These are phyloP conservation scores for Pao palembangensis DNA, from an alignment of 2,113 vertebrate genomes.

Conservation along the genomic window DNA sequence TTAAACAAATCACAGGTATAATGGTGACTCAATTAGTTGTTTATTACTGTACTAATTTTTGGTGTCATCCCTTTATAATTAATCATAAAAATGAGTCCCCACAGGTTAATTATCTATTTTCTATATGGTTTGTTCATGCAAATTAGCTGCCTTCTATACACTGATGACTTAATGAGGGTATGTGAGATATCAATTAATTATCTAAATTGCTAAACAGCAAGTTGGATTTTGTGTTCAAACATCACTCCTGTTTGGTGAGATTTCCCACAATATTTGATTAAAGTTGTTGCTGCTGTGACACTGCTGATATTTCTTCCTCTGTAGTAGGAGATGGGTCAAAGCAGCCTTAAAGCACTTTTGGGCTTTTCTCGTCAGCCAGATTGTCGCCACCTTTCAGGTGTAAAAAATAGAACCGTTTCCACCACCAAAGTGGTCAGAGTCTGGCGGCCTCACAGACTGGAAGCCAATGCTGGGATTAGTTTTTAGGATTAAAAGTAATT, in stretches of 20 bases:
- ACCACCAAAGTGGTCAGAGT: constrained; percentile 39
- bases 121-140: constrained; percentile 55
- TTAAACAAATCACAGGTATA: constrained; percentile 29
- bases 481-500: constrained; percentile 74
- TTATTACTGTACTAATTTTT: constrained; percentile 53
- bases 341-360: constrained; percentile 4
- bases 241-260: constrained; percentile 9
- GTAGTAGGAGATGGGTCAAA: constrained; percentile 4
- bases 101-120: constrained; percentile 62
- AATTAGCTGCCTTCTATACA: constrained; percentile 52
- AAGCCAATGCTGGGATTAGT: constrained; percentile 60
- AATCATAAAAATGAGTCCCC: constrained; percentile 62
- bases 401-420: constrained; percentile 56
- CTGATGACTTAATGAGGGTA: constrained; percentile 57
- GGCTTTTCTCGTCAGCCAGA: constrained; percentile 15
- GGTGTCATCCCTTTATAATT: constrained; percentile 45
- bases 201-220: constrained; percentile 46
- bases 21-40: constrained; percentile 45
- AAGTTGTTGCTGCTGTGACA: neutral
- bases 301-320: constrained; percentile 39
- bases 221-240: constrained; percentile 40
- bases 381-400: constrained; percentile 24
- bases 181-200: constrained; percentile 54
- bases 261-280: constrained; percentile 7
- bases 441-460: constrained; percentile 33